phyloP scores from a whole-genome alignment of 2,113 vertebrate species.

The Probosciger aterrimus region DNA sequence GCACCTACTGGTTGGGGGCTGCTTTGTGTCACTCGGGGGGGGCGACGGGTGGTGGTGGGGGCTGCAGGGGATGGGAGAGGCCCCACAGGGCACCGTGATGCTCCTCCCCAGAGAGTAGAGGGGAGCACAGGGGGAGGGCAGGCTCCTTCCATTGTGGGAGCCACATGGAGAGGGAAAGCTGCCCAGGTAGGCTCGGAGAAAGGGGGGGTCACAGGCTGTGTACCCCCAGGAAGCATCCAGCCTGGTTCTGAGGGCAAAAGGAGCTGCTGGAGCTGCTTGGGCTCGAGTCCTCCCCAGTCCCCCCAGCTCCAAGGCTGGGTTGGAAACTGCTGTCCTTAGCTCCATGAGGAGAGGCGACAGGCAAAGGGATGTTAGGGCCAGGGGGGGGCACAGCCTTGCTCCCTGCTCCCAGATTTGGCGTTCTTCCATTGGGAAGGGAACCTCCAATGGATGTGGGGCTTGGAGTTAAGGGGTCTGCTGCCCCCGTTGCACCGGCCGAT shows the following conservation, averaged over 20 bases:
- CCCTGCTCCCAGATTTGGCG: not conserved
- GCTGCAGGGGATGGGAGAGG: not conserved
- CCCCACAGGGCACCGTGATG: not conserved
- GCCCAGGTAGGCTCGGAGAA: not conserved
- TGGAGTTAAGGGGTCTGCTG: not conserved
- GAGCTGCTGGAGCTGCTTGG: not conserved
- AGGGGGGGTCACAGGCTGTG: not conserved
- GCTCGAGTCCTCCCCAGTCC: not conserved
- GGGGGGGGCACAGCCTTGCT: not conserved
- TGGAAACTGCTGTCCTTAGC: not conserved
- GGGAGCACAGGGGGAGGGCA: not conserved
- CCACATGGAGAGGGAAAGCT: not conserved
- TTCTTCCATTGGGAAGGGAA: not conserved
- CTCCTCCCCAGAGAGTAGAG: not conserved
- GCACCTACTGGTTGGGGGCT: constrained; percentile 3
- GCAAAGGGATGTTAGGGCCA: not conserved
- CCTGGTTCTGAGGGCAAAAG: not conserved
- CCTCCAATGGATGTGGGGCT: not conserved
- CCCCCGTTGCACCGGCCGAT: rapidly evolving
- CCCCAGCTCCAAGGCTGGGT: not conserved
- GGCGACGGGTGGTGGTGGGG: not conserved
- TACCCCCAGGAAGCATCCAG: not conserved
- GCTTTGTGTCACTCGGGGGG: not conserved
- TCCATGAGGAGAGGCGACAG: rapidly evolving
- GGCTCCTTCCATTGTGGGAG: not conserved